Percentiles rank a stretch among this genome's conserved stretches.
phyloP scores from a whole-genome alignment of 1,140 invertebrate genomes.

The Eumaeus atala region DNA sequence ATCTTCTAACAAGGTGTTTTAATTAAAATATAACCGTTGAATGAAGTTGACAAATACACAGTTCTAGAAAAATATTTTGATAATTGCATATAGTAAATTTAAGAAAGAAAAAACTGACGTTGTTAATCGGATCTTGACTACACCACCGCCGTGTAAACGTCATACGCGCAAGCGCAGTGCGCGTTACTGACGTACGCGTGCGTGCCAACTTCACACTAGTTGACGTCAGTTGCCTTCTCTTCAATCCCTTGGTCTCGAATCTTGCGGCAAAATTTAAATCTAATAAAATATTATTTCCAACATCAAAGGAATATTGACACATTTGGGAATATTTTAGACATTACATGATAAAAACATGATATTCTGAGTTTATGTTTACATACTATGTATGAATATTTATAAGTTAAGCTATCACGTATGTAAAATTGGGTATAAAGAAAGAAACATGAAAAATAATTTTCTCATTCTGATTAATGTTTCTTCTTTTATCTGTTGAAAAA shows the following conservation, averaged over 20 bases:
- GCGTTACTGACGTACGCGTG: conserved; percentile 65
- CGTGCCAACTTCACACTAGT: conserved; percentile 56
- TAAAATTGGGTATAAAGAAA: not conserved
- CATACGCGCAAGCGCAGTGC: conserved; percentile 69
- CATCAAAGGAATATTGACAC: not conserved
- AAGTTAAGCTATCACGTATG: no score
- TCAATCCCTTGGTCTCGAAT: conserved; percentile 13
- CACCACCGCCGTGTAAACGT: conserved; percentile 70
- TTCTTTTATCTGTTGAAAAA: no score
- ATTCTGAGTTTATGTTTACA: no score
- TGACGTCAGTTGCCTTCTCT: conserved; percentile 11
- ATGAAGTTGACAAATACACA: conserved; percentile 42
- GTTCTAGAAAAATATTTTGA: conserved; percentile 25
- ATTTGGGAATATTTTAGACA: no score
- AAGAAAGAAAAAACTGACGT: conserved; percentile 59
- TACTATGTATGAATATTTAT: no score
- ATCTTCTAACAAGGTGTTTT: conserved; percentile 6
- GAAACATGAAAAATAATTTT: not conserved
- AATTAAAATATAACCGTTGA: conserved; percentile 27
- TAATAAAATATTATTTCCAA: conserved; percentile 1
- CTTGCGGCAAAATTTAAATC: conserved; percentile 24
- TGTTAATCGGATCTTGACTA: conserved; percentile 72
- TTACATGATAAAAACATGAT: not conserved
- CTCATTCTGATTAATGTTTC: not conserved
- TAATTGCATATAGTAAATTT: conserved; percentile 28